A percentile compares a stretch with the other conserved stretches of the same genome.
Evolutionary conservation across 2,888 invertebrate genomes (phyloP).

Genomic region (Parnassius glacialis): DNA sequence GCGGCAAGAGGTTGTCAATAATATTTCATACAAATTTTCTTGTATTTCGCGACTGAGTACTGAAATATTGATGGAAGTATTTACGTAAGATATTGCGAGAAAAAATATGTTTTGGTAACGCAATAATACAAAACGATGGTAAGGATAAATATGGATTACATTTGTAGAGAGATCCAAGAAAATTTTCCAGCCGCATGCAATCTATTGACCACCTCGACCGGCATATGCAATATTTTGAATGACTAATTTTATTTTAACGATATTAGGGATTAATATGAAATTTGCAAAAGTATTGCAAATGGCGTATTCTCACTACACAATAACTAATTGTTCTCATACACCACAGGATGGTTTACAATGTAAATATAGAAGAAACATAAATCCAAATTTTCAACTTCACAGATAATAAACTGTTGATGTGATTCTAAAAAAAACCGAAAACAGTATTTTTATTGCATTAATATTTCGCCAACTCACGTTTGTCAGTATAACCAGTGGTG

Average conservation of each 20-base stretch:
- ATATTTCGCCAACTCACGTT: too few species aligned
- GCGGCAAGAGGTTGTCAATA: conserved; percentile 58
- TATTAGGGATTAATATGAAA: background rate
- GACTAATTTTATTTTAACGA: background rate
- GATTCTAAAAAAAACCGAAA: too few species aligned
- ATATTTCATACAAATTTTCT: conserved; percentile 37
- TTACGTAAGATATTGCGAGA: conserved; percentile 25
- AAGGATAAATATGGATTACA: conserved; percentile 26
- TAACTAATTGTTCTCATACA: background rate
- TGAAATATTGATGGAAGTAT: conserved; percentile 33
- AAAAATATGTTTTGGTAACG: conserved; percentile 34
- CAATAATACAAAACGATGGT: conserved; percentile 16
- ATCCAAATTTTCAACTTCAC: background rate
- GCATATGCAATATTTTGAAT: conserved; percentile 29
- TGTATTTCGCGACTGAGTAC: conserved; percentile 25
- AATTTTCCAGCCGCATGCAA: conserved; percentile 29
- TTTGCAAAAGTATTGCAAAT: conserved; percentile 6
- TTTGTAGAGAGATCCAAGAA: conserved; percentile 10
- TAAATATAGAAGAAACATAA: conserved; percentile 7
- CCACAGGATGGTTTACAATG: background rate
- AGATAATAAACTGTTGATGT: too few species aligned
- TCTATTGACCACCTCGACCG: conserved; percentile 44
- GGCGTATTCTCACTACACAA: conserved; percentile 1
- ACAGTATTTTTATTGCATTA: too few species aligned
- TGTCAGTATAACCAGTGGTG: background rate